A percentile compares a stretch with the other conserved stretches of the same genome.
These are phyloP conservation scores for Grallaria varia DNA, from an alignment of 2,113 vertebrate species.

Conservation along the genomic window DNA sequence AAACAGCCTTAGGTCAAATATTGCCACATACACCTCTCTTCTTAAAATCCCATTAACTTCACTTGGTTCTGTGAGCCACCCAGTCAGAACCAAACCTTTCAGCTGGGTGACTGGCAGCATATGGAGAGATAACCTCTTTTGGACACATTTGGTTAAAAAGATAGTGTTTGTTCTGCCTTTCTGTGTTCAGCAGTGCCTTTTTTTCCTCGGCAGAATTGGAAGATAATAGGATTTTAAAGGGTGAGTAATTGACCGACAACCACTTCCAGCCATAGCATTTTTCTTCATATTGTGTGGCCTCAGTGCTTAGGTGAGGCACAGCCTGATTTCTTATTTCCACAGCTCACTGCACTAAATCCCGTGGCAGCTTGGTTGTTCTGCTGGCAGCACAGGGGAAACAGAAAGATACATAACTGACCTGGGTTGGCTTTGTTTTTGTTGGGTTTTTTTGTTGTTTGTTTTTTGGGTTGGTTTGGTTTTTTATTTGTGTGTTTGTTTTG, in stretches of 20 bases:
- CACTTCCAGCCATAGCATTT: slow-evolving; percentile 41
- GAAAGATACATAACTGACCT: neutral
- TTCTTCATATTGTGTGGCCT: slow-evolving; percentile 58
- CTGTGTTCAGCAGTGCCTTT: slow-evolving; percentile 40
- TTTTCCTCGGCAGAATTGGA: slow-evolving; percentile 12
- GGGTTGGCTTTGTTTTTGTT: neutral
- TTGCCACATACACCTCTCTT: neutral
- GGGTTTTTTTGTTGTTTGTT: neutral
- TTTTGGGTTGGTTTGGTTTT: neutral
- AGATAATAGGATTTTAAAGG: slow-evolving; percentile 68
- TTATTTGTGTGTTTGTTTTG: neutral
- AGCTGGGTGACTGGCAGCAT: slow-evolving; percentile 39
- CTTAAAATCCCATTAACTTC: neutral
- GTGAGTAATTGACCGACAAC: slow-evolving; percentile 60
- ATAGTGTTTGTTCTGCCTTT: slow-evolving; percentile 42
- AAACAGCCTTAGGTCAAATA: slow-evolving; percentile 29
- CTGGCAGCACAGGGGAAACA: neutral
- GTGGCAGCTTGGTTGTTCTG: neutral
- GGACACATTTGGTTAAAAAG: slow-evolving; percentile 56
- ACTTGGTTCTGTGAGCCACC: neutral
- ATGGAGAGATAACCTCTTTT: slow-evolving; percentile 43
- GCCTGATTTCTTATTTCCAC: slow-evolving; percentile 47
- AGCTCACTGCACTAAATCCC: slow-evolving; percentile 22
- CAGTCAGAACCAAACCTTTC: slow-evolving; percentile 37
- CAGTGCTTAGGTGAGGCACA: slow-evolving; percentile 30